Evolutionary conservation across 2,113 vertebrate genomes (phyloP).

Genomic region (Ammodytes marinus): DNA sequence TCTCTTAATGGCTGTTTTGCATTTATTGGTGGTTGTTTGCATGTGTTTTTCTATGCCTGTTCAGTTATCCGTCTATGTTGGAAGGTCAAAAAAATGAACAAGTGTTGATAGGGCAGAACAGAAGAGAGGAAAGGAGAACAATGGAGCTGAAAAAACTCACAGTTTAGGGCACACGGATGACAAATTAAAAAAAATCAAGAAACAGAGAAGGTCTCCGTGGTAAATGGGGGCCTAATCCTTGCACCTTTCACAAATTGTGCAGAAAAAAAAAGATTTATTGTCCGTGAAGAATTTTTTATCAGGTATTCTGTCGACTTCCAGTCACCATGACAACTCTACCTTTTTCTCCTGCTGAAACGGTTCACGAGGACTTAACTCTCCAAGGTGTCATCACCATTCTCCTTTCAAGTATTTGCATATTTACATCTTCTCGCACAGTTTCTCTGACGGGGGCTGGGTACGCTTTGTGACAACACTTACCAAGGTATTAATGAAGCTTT

Average conservation of each 20-base stretch:
- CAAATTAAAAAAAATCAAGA: conserved; percentile 24
- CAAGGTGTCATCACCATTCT: conserved; percentile 44
- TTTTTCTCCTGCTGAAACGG: not conserved
- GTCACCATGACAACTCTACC: conserved; percentile 40
- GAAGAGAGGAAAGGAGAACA: conserved; percentile 4
- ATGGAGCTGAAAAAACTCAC: conserved; percentile 10
- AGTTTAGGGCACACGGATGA: not conserved
- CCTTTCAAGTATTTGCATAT: conserved; percentile 49
- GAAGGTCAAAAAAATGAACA: conserved; percentile 15
- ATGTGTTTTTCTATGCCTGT: not conserved
- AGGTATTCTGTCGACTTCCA: not conserved
- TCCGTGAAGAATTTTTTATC: conserved; percentile 18
- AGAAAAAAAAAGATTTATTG: not conserved
- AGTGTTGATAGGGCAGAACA: not conserved
- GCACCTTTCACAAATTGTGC: not conserved
- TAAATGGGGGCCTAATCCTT: not conserved
- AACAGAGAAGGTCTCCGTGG: conserved; percentile 3
- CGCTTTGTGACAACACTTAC: conserved; percentile 36
- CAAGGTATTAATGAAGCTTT: conserved; percentile 61
- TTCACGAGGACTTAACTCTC: conserved; percentile 36
- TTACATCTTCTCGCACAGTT: conserved; percentile 29
- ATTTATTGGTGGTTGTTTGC: not conserved
- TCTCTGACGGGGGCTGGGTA: conserved; percentile 31
- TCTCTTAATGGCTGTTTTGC: not conserved
- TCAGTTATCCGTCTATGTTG: conserved; percentile 1